phyloP scores from a whole-genome alignment of 2,797 vertebrate species.

The Urosaurus nigricauda region DNA sequence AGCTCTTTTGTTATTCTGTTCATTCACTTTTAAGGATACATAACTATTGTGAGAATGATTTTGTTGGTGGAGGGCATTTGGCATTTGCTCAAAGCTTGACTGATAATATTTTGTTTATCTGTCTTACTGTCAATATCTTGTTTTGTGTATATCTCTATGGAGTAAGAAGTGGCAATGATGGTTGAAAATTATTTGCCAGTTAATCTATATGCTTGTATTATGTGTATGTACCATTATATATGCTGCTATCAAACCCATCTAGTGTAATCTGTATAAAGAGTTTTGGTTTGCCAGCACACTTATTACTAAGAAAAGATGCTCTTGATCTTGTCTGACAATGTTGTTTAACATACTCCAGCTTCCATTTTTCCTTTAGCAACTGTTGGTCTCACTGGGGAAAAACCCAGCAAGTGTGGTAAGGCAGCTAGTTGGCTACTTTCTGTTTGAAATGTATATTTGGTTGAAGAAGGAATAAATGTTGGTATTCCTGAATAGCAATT shows the following conservation, averaged over 20 bases:
- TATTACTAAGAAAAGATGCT: background rate
- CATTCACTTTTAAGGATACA: background rate
- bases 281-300: slow-evolving; percentile 24
- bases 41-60: slow-evolving; percentile 7
- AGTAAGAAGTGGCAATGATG: background rate
- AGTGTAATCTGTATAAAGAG: background rate
- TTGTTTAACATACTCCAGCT: accelerated
- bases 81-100: background rate
- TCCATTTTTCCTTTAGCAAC: background rate
- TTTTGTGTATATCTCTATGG: background rate
- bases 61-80: background rate
- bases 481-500: slow-evolving; percentile 1
- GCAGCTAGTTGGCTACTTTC: background rate
- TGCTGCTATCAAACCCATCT: background rate
- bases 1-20: background rate
- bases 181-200: background rate
- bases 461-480: background rate
- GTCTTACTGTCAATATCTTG: background rate
- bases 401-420: background rate
- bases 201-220: background rate
- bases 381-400: accelerated
- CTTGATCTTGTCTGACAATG: background rate
- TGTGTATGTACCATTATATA: background rate
- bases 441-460: background rate
- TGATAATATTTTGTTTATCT: background rate